Base-by-base conservation (phyloP, 1,140 invertebrate genomes). In the Drosophila carrolli region DNA sequence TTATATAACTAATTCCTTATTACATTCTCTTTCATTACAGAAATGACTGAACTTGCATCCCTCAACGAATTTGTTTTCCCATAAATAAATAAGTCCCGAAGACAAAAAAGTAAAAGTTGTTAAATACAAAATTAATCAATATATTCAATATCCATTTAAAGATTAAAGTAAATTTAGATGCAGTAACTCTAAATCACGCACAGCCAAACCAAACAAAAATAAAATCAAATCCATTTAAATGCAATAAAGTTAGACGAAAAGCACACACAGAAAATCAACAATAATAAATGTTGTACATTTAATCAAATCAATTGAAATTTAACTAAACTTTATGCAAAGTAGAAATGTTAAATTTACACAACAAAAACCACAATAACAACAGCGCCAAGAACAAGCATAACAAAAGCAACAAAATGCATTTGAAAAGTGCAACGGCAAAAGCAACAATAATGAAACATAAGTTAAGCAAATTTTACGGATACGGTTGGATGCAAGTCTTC, bases 401-500 rank as follows among this genome's bases (percentile, higher is more conserved):
- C 27, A 78, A 78, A 58, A 66, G 51, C 58, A 43, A 74, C 60
- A 78, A 65, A 57, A 77, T 63, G 50, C 75, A 71, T 73, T 79
- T 76, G 43, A 60, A 62, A 74, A 50, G 66, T 59, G 55, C 65
- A 74, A 79, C 43, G 61, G 65, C 63, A 68, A 73, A 83, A 71
- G 78, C 79, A 78, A 75, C 75, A 72, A 74, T 68, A 68, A 58
- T 59, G 47, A 78, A 60, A 63, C 61, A 78, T 71, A 73, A 54
- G 61, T 70, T 78, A 71, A 60, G 63, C 46, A 67, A 66, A 62
- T 70, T 32, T 48, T 71, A 63, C 61, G 79, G 76, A 65, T 57
- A 53, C 41, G 72, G 72, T 63, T 84, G 75, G 84, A 81, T 81
- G 81, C 88, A 92, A 86, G 88, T 92, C 90, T 92, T 92, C 89